These are phyloP conservation scores for Falco naumanni DNA, from an alignment of 2,797 vertebrate species.

Conservation along the genomic window DNA sequence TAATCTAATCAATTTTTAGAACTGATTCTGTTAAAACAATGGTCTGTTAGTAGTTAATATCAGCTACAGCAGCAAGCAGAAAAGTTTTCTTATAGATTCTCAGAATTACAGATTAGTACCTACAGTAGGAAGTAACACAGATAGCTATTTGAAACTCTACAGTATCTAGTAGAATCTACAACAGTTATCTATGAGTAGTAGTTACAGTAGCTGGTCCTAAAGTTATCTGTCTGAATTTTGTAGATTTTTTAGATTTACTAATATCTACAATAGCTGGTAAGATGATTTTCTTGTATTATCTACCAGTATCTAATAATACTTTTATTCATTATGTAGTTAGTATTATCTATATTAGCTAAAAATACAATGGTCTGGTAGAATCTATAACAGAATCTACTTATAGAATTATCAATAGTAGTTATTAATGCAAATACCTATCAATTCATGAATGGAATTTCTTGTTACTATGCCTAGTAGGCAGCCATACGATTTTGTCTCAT, in stretches of 20 bases:
- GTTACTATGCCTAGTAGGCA: neutral
- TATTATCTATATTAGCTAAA: neutral
- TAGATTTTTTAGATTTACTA: neutral
- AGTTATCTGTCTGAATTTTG: neutral
- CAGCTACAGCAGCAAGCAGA: neutral
- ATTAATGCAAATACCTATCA: neutral
- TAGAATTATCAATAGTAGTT: neutral
- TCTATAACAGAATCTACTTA: neutral
- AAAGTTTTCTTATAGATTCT: neutral
- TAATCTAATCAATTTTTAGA: neutral
- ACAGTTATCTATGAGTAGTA: neutral
- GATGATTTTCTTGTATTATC: neutral
- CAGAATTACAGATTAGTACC: neutral
- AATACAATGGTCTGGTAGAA: neutral
- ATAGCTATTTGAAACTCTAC: neutral
- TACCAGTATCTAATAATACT: neutral
- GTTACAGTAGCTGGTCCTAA: neutral
- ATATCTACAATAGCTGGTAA: neutral
- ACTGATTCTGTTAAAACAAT: neutral
- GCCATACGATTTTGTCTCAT: neutral
- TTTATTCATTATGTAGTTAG: neutral
- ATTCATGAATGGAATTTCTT: neutral
- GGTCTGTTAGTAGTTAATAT: neutral
- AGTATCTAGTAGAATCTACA: neutral
- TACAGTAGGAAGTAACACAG: neutral